Base-by-base conservation (phyloP, 2,888 invertebrate species). In the Stenodema calcarata region DNA sequence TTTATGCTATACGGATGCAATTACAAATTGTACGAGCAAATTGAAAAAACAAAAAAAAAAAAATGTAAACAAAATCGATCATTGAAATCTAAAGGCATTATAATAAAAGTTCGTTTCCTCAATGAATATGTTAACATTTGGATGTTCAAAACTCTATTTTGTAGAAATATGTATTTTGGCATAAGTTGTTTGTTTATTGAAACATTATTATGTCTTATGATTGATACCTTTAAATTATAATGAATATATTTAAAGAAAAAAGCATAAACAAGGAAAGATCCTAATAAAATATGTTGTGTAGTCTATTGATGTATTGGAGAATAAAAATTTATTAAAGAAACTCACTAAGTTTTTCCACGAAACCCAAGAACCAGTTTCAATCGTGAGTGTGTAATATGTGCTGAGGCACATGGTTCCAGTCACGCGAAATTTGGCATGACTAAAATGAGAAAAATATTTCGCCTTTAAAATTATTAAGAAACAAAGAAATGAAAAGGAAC, bases 241-340 rank as follows among this genome's bases (percentile, higher is more conserved):
- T 87, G 87, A 87, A 88, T 88, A 88, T 88, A 87, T 86, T 86
- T 86, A 86, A 86, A 84, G 84, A 88, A 88, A n/a, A 88, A 86
- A 87, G 27, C 42, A 76, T 75, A 87, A 85, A 89, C 88, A 89
- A 88, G 89, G 88, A 88, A 89, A 88, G 89, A 89, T 88, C 89
- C 89, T 89, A 89, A 89, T 89, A 89, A 89, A 89, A 88, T 89
- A 89, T 89, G 89, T 89, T 89, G 89, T 89, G 89, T 89, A 89
- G 89, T 89, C 88, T 89, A 89, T 89, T 89, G 89, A 89, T 89
- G 89, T 89, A 89, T 89, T 89, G 89, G 88, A 89, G 89, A 89
- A 89, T 89, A 89, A 89, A 86, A 89, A 89, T 88, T 88, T 88
- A 88, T 88, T 87, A 88, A 87, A 88, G 87, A 88, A 87, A 86